Conservation (phyloP, 2,797 vertebrate genomes). For the Onychomys arenicola region DNA sequence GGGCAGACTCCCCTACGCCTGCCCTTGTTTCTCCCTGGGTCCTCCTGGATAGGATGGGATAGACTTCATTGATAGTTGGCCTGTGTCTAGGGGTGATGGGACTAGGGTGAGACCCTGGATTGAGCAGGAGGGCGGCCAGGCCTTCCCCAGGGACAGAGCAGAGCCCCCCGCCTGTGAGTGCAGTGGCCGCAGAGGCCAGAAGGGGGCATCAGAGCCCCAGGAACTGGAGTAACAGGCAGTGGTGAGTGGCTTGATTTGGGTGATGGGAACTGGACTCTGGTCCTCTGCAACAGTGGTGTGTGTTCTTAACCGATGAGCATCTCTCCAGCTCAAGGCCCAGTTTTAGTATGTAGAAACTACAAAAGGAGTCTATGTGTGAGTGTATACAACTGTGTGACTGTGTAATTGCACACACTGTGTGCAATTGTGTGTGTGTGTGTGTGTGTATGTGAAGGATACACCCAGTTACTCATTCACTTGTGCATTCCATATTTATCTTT, state of each 20-base stretch:
- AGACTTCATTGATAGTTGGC: fast-evolving
- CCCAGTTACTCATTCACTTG: background rate
- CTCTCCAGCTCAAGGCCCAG: background rate
- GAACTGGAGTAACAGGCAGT: no score
- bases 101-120: background rate
- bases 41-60: background rate
- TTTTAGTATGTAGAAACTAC: background rate
- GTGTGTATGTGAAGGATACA: background rate
- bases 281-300: background rate
- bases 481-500: background rate
- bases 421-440: background rate
- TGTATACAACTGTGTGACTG: fast-evolving
- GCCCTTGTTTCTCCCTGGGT: background rate
- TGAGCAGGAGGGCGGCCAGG: background rate
- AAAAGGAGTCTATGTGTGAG: background rate
- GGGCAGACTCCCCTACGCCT: background rate
- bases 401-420: background rate
- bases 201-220: background rate
- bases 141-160: background rate
- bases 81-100: background rate
- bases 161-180: background rate
- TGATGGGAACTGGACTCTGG: background rate
- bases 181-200: no score
- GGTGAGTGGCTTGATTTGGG: background rate
- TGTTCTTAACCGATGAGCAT: background rate